Conservation (phyloP, 2,113 vertebrate species). For the Charadrius vociferus region DNA sequence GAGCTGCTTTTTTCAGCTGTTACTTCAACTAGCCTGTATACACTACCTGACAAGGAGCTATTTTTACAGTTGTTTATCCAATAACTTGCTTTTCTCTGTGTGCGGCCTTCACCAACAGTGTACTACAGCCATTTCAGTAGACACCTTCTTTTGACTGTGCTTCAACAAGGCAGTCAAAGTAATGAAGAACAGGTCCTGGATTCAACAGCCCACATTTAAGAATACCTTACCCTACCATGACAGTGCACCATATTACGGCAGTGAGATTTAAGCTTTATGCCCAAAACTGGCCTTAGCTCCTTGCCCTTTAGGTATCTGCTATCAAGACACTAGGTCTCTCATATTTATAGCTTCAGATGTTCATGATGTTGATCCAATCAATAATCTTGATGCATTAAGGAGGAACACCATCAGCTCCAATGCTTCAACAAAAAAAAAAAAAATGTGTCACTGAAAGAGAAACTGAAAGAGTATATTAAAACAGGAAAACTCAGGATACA, state of each 20-base stretch:
- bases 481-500: neutral
- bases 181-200: neutral
- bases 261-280: neutral
- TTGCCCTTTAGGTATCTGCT: neutral
- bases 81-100: neutral
- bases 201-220: neutral
- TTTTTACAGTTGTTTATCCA: neutral
- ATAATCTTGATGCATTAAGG: neutral
- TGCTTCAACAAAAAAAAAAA: neutral
- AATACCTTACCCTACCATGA: neutral
- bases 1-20: neutral
- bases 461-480: neutral
- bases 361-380: neutral
- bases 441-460: neutral
- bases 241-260: neutral
- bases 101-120: neutral
- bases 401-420: neutral
- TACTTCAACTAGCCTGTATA: neutral
- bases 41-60: neutral
- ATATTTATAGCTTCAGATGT: neutral
- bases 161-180: neutral
- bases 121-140: neutral
- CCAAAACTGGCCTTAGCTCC: neutral
- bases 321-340: neutral
- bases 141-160: neutral